These are phyloP conservation scores for Ochotona curzoniae DNA, from an alignment of 2,113 vertebrate genomes.

Conservation along the genomic window DNA sequence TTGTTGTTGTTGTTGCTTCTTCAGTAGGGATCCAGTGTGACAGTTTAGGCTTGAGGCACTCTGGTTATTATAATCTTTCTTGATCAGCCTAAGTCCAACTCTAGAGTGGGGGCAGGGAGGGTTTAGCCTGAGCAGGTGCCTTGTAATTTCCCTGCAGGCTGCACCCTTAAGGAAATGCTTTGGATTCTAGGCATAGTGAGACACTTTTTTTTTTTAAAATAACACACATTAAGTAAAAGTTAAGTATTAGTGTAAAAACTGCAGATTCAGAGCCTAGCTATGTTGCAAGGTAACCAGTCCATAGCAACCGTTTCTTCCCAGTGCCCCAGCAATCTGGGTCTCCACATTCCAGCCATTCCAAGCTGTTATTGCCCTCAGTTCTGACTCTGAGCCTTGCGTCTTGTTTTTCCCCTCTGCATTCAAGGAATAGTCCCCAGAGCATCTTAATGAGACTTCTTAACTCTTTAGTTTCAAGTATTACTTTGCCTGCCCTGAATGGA, in stretches of 20 bases:
- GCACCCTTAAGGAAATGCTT: constrained; percentile 2
- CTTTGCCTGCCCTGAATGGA: background rate
- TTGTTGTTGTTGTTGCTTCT: background rate
- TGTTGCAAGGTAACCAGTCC: background rate
- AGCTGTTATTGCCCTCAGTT: background rate
- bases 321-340: background rate
- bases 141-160: background rate
- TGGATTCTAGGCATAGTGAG: background rate
- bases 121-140: background rate
- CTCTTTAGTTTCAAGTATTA: background rate
- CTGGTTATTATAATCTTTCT: background rate
- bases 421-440: background rate
- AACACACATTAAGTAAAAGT: background rate
- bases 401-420: background rate
- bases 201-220: background rate
- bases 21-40: background rate
- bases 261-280: constrained; percentile 1
- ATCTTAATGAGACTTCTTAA: background rate
- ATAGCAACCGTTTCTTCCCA: background rate
- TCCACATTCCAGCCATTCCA: constrained; percentile 36
- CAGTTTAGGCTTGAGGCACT: background rate
- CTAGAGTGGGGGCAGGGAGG: background rate
- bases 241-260: background rate
- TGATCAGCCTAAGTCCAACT: background rate
- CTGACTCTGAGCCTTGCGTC: background rate